Conservation (phyloP, 2,888 invertebrate genomes). For the Pomacea canaliculata region DNA sequence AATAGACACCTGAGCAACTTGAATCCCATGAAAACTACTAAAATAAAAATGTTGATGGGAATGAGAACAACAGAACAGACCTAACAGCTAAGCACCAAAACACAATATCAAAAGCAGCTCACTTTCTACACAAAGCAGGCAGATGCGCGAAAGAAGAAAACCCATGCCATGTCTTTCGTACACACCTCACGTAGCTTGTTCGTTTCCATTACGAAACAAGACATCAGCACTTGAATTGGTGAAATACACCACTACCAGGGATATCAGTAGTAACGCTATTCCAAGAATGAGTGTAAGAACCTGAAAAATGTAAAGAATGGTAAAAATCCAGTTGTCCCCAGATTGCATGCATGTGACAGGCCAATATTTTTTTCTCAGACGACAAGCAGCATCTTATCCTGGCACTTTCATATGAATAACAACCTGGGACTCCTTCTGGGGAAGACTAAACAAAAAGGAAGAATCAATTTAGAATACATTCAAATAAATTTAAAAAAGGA, state of each 20-base stretch:
- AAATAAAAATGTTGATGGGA: too few species aligned
- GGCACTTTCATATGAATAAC: not conserved
- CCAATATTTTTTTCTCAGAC: not conserved
- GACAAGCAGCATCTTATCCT: not conserved
- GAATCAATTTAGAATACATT: not conserved
- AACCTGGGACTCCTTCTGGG: not conserved
- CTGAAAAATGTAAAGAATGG: conserved; percentile 31
- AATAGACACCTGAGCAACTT: too few species aligned
- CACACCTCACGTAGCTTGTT: conserved; percentile 16
- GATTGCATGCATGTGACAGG: not conserved
- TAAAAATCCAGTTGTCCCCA: not conserved
- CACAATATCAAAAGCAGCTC: too few species aligned
- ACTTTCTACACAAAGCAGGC: too few species aligned
- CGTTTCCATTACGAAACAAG: conserved; percentile 30
- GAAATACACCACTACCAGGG: conserved; percentile 39
- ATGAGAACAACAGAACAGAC: too few species aligned
- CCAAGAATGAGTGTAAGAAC: conserved; percentile 40
- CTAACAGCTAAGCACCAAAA: too few species aligned
- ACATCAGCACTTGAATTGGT: conserved; percentile 37
- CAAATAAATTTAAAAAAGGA: not conserved
- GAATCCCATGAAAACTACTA: too few species aligned
- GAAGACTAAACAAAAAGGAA: too few species aligned
- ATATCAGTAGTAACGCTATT: conserved; percentile 36
- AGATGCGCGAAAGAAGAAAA: too few species aligned
- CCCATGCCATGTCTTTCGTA: not conserved